Conservation (phyloP, 1,140 invertebrate genomes). For the Anadara kagoshimensis region DNA sequence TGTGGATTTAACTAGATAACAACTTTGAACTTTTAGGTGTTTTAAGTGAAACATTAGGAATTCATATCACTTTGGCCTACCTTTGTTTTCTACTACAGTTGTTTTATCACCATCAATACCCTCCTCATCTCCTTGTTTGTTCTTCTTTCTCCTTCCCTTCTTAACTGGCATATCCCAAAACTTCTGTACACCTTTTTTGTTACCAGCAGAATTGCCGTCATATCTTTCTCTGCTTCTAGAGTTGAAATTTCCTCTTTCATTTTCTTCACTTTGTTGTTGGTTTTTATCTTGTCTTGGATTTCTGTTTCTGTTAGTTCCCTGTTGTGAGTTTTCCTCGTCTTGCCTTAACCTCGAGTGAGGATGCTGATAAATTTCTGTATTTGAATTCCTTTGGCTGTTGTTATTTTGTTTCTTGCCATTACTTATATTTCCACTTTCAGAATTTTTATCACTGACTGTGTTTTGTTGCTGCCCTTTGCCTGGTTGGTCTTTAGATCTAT, state of each 20-base stretch:
- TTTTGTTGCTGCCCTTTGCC: too few relatives aligned
- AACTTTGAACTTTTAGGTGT: too few relatives aligned
- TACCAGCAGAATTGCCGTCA: not conserved
- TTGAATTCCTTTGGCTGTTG: too few relatives aligned
- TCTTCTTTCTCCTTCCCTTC: constrained; percentile 19
- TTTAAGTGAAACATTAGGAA: too few relatives aligned
- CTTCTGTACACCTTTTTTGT: constrained; percentile 4
- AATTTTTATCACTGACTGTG: not conserved
- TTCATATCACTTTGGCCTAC: too few relatives aligned
- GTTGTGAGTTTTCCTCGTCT: too few relatives aligned
- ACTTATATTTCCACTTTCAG: not conserved
- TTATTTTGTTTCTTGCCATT: too few relatives aligned
- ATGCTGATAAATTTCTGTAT: too few relatives aligned
- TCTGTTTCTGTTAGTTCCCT: not conserved
- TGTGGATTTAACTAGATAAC: too few relatives aligned
- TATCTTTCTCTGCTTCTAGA: not conserved
- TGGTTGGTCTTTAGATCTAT: too few relatives aligned
- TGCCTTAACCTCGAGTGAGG: too few relatives aligned
- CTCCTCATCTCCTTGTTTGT: not conserved
- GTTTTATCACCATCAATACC: not conserved
- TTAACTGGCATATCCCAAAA: constrained; percentile 15
- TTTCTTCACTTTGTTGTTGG: not conserved
- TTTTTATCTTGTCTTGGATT: not conserved
- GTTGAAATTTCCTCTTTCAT: not conserved
- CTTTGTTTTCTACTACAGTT: too few relatives aligned